Evolutionary conservation across 2,888 invertebrate species (phyloP).

Genomic region (Dynastes tityus): DNA sequence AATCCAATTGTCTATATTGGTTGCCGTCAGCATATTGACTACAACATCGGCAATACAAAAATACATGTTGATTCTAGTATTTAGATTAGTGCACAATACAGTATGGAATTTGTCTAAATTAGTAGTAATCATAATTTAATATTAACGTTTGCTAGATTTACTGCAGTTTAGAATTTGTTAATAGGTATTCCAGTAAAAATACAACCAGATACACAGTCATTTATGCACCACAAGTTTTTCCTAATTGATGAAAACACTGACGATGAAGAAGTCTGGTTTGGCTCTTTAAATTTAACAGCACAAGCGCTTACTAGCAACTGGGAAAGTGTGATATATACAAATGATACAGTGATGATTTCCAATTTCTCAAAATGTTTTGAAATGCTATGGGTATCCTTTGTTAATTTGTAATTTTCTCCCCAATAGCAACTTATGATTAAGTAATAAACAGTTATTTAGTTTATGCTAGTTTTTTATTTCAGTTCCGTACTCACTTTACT

Average conservation of each 20-base stretch:
- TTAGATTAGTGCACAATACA: too few species aligned
- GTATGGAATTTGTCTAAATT: too few species aligned
- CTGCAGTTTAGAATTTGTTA: not conserved
- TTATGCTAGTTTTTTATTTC: conserved; percentile 45
- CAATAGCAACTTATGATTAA: conserved; percentile 7
- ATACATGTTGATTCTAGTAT: too few species aligned
- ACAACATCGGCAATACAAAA: too few species aligned
- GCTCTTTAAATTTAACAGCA: conserved; percentile 63
- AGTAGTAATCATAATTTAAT: too few species aligned
- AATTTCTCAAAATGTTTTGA: conserved; percentile 63
- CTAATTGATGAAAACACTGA: conserved; percentile 62
- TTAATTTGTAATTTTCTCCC: conserved; percentile 1
- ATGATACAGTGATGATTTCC: conserved; percentile 60
- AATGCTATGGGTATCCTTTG: conserved; percentile 59
- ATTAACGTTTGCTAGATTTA: too few species aligned
- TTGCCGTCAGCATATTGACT: too few species aligned
- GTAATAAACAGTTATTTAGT: conserved; percentile 18
- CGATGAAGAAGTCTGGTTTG: conserved; percentile 62
- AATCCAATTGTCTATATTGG: too few species aligned
- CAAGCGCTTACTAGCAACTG: conserved; percentile 63
- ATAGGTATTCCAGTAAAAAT: conserved; percentile 72
- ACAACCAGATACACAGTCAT: conserved; percentile 64
- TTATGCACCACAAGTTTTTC: conserved; percentile 84
- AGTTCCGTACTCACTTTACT: conserved; percentile 17
- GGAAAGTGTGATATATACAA: conserved; percentile 62